Evolutionary conservation across 2,797 vertebrate genomes (phyloP), one percentile per base, ranked within the genome.

Genomic region (Decapterus maruadsi): DNA sequence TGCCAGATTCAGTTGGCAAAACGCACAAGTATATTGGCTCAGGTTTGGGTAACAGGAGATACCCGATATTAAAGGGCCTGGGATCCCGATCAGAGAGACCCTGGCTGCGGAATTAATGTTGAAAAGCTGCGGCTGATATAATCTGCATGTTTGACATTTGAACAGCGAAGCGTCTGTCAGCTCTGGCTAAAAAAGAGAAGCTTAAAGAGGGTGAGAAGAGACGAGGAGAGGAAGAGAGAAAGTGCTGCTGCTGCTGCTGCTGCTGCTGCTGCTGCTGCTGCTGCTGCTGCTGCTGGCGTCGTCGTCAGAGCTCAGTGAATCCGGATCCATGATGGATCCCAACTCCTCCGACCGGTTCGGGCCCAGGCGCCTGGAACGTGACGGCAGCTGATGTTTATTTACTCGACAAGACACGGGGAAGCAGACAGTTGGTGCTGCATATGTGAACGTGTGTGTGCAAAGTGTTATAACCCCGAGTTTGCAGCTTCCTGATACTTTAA

Each of bases 341-440:
- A 9, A 51, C 53, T 22, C 43, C 12, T 8, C 19, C 6, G 8
- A 48, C 50, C 11, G 20, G 10, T 71, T 40, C n/a, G 12, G 14
- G 29, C 61, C 45, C 34, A 43, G 40, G 43, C 7, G 4, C 4
- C 36, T 53, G 31, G 0, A 36, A 70, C 13, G 59, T 53, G 40
- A 43, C 4, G 31, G 63, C 72, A 76, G 55, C 12, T n/a, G 43
- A 82, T 61, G 48, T 58, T 72, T 60, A 61, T 70, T 38, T 65
- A 43, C 36, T 56, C 62, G 7, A 67, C 51, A 82, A 75, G 16
- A 65, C 19, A 50, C 14, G 10, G 10, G 6, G 16, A 55, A 46
- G 58, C 34, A 80, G 67, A 77, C 20, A 64, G 34, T 51, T 29
- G 8, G 22, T n/a, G 1, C 20, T 34, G 60, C 26, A 14, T n/a